phyloP scores from a whole-genome alignment of 1,140 invertebrate genomes.

The Heliconius eleuchia region DNA sequence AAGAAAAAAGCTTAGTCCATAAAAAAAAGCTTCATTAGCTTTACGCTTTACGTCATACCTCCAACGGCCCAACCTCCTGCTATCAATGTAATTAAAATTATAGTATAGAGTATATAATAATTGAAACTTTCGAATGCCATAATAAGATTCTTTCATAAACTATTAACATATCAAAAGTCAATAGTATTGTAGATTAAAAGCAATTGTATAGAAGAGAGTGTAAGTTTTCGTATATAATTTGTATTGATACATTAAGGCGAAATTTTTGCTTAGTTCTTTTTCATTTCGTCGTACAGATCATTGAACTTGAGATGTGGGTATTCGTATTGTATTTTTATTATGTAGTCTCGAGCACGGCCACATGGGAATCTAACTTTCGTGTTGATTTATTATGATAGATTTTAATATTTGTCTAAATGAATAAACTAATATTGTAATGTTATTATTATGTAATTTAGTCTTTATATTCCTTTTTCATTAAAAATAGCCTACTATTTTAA shows the following conservation, averaged over 20 bases:
- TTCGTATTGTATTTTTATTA: background rate
- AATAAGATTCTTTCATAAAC: constrained; percentile 45
- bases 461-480: background rate
- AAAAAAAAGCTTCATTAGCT: constrained; percentile 26
- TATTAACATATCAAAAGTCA: constrained; percentile 40
- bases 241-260: constrained; percentile 25
- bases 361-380: background rate
- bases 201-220: constrained; percentile 27
- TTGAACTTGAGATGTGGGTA: constrained; percentile 17
- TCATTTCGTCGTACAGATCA: constrained; percentile 24
- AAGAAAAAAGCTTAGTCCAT: constrained; percentile 33
- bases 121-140: constrained; percentile 64
- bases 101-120: constrained; percentile 53
- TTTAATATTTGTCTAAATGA: background rate
- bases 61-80: background rate
- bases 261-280: constrained; percentile 20
- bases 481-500: background rate
- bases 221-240: constrained; percentile 21
- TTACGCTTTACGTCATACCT: background rate
- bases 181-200: constrained; percentile 27
- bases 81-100: constrained; percentile 34
- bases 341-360: background rate
- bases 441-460: no score
- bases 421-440: no score
- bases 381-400: background rate